Percentiles rank a stretch among this genome's conserved stretches.
These are phyloP conservation scores for Ctenomys sociabilis DNA, from an alignment of 2,113 vertebrate species.

Conservation along the genomic window DNA sequence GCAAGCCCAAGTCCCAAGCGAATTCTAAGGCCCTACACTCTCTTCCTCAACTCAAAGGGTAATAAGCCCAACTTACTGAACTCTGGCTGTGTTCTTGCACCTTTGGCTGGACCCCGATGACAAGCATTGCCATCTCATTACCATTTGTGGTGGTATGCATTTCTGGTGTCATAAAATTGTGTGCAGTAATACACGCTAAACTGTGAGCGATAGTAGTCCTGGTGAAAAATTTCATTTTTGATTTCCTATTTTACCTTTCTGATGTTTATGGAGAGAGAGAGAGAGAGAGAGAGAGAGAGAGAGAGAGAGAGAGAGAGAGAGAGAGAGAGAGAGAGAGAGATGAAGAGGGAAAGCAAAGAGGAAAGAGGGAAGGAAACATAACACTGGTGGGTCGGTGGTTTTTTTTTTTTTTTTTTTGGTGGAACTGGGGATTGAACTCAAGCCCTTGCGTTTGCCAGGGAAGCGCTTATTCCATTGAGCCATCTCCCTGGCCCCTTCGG, in stretches of 20 bases:
- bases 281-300: rapidly evolving
- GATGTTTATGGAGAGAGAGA: not conserved
- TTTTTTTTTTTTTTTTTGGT: no score
- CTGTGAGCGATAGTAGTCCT: not conserved
- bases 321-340: rapidly evolving
- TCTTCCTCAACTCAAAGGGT: not conserved
- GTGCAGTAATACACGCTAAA: not conserved
- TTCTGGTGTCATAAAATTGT: not conserved
- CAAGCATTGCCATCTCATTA: not conserved
- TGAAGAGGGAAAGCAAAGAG: not conserved
- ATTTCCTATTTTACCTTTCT: not conserved
- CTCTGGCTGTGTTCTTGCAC: not conserved
- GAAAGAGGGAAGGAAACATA: not conserved
- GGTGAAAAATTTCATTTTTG: not conserved
- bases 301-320: not conserved
- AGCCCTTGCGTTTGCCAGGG: no score
- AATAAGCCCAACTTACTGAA: not conserved
- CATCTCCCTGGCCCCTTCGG: no score
- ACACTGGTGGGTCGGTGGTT: not conserved
- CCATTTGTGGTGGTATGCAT: not conserved
- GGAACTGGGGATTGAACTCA: no score
- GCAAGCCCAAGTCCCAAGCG: not conserved
- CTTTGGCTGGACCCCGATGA: not conserved
- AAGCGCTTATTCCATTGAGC: no score
- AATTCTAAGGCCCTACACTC: not conserved